phyloP scores from a whole-genome alignment of 2,888 invertebrate genomes.

The Alentia gelatinosa region DNA sequence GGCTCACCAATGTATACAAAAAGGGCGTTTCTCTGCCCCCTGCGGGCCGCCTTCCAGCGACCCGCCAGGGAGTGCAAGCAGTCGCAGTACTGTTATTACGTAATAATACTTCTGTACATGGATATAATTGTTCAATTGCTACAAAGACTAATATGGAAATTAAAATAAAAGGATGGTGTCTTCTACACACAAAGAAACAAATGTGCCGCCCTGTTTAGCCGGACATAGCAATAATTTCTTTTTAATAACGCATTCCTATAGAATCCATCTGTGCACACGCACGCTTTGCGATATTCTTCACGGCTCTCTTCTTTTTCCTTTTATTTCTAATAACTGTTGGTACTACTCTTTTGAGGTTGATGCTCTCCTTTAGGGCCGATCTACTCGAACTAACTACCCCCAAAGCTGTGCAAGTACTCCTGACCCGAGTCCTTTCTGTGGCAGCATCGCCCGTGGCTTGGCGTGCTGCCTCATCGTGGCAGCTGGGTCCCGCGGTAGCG shows the following conservation, averaged over 20 bases:
- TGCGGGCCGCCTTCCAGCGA: neutral
- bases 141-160: constrained; percentile 45
- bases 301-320: neutral
- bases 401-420: constrained; percentile 35
- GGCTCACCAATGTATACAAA: constrained; percentile 47
- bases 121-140: constrained; percentile 39
- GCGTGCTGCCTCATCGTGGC: constrained; percentile 15
- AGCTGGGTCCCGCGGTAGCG: constrained; percentile 48
- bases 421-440: constrained; percentile 30
- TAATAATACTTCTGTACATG: constrained; percentile 47
- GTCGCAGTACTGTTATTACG: constrained; percentile 36
- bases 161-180: constrained; percentile 45
- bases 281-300: neutral
- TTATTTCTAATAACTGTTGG: neutral
- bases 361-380: neutral
- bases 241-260: constrained; percentile 17
- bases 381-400: constrained; percentile 8
- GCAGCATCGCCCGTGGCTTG: constrained; percentile 20
- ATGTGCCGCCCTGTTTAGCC: constrained; percentile 38
- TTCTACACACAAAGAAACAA: neutral
- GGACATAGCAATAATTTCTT: constrained; percentile 24
- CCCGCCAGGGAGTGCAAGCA: constrained; percentile 42
- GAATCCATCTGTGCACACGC: constrained; percentile 29
- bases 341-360: constrained; percentile 4
- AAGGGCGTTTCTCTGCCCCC: constrained; percentile 2